These are phyloP conservation scores for Percina caprodes DNA, from an alignment of 2,113 vertebrate genomes.

Conservation along the genomic window DNA sequence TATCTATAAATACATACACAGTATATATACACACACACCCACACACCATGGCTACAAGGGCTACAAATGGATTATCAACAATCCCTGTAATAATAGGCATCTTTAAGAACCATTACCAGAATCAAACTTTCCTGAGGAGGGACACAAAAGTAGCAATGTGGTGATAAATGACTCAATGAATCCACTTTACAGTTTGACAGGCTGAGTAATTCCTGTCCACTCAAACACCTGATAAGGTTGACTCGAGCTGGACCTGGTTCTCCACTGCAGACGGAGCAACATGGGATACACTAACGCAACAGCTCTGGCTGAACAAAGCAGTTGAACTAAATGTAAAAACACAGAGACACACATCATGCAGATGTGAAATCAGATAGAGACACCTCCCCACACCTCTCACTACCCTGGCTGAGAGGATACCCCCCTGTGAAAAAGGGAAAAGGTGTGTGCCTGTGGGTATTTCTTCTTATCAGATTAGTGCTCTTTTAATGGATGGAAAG, in stretches of 20 bases:
- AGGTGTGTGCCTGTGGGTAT: constrained; percentile 1
- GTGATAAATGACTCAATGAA: not conserved
- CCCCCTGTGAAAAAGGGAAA: constrained; percentile 30
- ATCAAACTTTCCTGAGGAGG: not conserved
- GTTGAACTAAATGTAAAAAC: not conserved
- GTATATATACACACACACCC: not conserved
- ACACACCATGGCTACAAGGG: too few species aligned
- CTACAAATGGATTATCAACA: not conserved
- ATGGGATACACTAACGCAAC: not conserved
- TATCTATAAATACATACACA: too few species aligned
- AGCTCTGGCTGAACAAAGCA: not conserved
- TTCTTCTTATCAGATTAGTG: constrained; percentile 30
- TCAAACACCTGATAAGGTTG: not conserved
- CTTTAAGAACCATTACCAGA: not conserved
- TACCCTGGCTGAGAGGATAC: constrained; percentile 29
- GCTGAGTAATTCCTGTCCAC: constrained; percentile 1
- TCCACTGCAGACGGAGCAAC: not conserved
- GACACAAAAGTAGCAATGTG: not conserved
- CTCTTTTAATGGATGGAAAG: constrained; percentile 60
- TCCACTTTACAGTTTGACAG: not conserved
- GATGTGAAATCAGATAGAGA: not conserved
- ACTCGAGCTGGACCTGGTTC: not conserved
- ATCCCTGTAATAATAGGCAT: not conserved
- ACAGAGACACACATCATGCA: constrained; percentile 11
- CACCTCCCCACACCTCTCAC: constrained; percentile 7